Conservation (phyloP, 2,113 vertebrate species). For the Leucopsar rothschildi region DNA sequence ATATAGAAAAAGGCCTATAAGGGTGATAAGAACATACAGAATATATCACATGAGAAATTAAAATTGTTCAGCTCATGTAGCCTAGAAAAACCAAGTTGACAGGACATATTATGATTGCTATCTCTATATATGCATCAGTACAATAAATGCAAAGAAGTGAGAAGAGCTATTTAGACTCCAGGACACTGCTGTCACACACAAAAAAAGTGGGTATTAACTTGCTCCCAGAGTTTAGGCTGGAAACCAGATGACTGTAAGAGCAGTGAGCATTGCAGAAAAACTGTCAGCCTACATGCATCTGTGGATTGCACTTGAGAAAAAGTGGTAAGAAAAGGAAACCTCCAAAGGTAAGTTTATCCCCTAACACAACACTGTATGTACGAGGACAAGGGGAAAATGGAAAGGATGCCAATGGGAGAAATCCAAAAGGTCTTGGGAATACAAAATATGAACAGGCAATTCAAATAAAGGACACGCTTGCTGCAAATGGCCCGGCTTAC, state of each 20-base stretch:
- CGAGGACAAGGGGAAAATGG: background rate
- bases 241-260: background rate
- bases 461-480: background rate
- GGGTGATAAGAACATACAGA: background rate
- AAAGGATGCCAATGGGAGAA: background rate
- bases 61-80: background rate
- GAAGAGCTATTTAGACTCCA: background rate
- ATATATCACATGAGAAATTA: background rate
- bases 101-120: background rate
- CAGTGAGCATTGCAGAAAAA: background rate
- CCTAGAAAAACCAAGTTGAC: background rate
- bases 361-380: background rate
- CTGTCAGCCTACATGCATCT: background rate
- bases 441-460: background rate
- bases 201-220: background rate
- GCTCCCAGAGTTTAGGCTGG: background rate
- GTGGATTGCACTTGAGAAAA: background rate
- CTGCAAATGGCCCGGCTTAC: slow-evolving; percentile 65
- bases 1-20: background rate
- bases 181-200: background rate
- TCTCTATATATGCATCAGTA: background rate
- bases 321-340: background rate
- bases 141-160: background rate
- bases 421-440: background rate
- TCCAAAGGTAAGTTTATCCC: background rate